Evolutionary conservation across 2,113 vertebrate genomes (phyloP).

Genomic region (Seriola dumerili): DNA sequence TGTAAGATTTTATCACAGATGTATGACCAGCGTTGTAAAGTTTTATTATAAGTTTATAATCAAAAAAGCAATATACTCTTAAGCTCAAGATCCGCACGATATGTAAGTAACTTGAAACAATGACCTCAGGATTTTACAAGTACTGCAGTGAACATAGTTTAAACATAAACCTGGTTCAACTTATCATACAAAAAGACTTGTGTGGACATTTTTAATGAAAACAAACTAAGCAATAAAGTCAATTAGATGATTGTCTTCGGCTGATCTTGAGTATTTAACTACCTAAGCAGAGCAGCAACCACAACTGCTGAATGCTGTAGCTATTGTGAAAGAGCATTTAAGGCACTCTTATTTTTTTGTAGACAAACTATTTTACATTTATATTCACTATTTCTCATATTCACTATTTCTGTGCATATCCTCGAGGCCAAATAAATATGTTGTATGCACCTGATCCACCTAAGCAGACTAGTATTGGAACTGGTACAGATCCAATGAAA

Average conservation of each 20-base stretch:
- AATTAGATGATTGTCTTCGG: conserved; percentile 31
- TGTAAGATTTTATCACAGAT: conserved; percentile 9
- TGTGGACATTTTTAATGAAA: conserved; percentile 41
- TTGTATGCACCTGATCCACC: neutral
- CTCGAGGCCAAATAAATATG: neutral
- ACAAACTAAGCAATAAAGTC: conserved; percentile 39
- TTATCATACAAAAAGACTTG: conserved; percentile 2
- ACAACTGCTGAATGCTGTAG: neutral
- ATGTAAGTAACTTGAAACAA: conserved; percentile 23
- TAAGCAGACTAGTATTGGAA: neutral
- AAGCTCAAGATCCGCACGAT: neutral
- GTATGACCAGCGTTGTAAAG: neutral
- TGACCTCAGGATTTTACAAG: conserved; percentile 22
- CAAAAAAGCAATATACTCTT: conserved; percentile 14
- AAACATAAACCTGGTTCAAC: conserved; percentile 1
- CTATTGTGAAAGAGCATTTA: neutral
- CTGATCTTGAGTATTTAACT: conserved; percentile 12
- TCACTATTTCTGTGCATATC: neutral
- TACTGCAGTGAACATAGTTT: neutral
- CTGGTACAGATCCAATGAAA: neutral
- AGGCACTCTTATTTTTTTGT: neutral
- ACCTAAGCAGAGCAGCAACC: neutral
- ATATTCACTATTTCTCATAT: neutral
- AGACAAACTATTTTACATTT: neutral
- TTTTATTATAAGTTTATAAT: conserved; percentile 1